Evolutionary conservation across 2,113 vertebrate species (phyloP).

Genomic region (Nesospiza acunhae): DNA sequence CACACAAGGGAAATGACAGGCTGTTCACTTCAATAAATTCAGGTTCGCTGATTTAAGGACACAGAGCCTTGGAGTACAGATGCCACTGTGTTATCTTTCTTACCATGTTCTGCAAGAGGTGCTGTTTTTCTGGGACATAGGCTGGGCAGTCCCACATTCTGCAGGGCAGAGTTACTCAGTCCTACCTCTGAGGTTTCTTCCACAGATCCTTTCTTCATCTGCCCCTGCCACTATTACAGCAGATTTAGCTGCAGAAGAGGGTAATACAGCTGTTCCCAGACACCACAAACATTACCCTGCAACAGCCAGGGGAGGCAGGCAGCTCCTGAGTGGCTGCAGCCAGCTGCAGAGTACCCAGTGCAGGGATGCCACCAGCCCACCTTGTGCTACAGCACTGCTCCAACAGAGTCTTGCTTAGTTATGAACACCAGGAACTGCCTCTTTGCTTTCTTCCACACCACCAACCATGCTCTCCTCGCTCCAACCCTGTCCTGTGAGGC

Average conservation of each 20-base stretch:
- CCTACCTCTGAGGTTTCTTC: not conserved
- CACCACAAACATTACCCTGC: not conserved
- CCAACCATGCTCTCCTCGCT: not conserved
- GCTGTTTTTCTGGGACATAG: slow-evolving; percentile 30
- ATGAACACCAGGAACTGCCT: not conserved
- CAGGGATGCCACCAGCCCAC: not conserved
- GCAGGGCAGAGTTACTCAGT: not conserved
- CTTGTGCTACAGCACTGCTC: not conserved
- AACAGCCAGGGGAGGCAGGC: not conserved
- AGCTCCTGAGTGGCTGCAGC: not conserved
- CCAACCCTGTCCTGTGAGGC: not conserved
- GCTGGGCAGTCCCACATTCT: slow-evolving; percentile 18
- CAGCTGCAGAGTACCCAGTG: not conserved
- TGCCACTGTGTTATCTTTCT: not conserved
- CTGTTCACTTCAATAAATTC: slow-evolving; percentile 13
- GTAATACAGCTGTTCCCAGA: not conserved
- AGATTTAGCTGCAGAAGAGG: not conserved
- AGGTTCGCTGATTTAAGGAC: slow-evolving; percentile 53
- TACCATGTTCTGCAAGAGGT: not conserved
- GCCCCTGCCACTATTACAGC: not conserved
- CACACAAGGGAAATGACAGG: slow-evolving; percentile 51
- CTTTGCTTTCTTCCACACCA: not conserved
- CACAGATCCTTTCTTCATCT: not conserved
- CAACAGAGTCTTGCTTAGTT: not conserved
- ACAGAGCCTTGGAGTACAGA: not conserved